Evolutionary conservation across 2,888 invertebrate species (phyloP).

Genomic region (Campopleginae sp.): DNA sequence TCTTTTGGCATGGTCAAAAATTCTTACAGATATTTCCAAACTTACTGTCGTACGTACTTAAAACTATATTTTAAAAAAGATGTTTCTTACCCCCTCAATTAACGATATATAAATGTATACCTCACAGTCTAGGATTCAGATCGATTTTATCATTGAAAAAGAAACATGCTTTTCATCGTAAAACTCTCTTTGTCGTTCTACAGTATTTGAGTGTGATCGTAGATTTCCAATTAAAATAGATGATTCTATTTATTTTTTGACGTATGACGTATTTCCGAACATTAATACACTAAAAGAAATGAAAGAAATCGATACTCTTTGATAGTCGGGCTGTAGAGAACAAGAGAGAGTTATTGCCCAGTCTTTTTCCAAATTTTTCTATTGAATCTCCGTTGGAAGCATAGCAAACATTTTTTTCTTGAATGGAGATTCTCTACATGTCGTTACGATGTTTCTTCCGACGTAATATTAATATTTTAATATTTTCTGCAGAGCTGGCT

Average conservation of each 20-base stretch:
- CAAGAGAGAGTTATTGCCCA: not conserved
- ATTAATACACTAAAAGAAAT: not conserved
- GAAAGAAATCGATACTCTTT: slow-evolving; percentile 24
- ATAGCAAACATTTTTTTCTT: slow-evolving; percentile 43
- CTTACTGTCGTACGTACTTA: slow-evolving; percentile 22
- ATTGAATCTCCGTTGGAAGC: slow-evolving; percentile 40
- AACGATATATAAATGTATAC: not conserved
- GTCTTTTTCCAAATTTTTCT: slow-evolving; percentile 45
- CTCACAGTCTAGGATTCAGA: slow-evolving; percentile 16
- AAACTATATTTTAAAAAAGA: not conserved
- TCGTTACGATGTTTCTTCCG: slow-evolving; percentile 49
- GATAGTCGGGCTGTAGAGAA: slow-evolving; percentile 7
- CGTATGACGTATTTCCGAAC: slow-evolving; percentile 6
- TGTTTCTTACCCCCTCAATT: not conserved
- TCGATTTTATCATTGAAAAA: slow-evolving; percentile 14
- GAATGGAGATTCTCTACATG: slow-evolving; percentile 37
- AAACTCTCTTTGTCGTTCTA: slow-evolving; percentile 31
- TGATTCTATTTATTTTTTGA: slow-evolving; percentile 55
- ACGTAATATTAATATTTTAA: slow-evolving; percentile 35
- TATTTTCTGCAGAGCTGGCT: slow-evolving; percentile 61
- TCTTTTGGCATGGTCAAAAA: slow-evolving; percentile 5
- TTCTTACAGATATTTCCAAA: slow-evolving; percentile 1
- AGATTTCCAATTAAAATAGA: slow-evolving; percentile 41
- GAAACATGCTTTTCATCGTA: slow-evolving; percentile 42
- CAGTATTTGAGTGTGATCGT: slow-evolving; percentile 28